These are phyloP conservation scores for Saccopteryx bilineata DNA, from an alignment of 2,113 vertebrate species.

Conservation along the genomic window DNA sequence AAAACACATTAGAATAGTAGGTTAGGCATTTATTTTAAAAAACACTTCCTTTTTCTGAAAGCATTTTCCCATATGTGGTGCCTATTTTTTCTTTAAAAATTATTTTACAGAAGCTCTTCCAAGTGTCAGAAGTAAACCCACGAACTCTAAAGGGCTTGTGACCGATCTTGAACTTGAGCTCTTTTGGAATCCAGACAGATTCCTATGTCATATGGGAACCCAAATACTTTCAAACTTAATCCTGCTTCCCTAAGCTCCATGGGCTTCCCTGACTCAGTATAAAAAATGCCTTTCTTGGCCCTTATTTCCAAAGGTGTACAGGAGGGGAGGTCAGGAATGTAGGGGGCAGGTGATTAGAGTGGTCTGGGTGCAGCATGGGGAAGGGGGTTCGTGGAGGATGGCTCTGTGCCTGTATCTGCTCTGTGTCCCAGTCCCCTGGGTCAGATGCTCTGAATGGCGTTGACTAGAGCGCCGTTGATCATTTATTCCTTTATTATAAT, in stretches of 20 bases:
- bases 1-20: not conserved
- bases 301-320: not conserved
- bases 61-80: not conserved
- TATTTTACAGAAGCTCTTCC: conserved; percentile 40
- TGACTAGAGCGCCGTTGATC: not conserved
- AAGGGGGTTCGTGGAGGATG: too few species aligned
- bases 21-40: not conserved
- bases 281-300: not conserved
- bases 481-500: not conserved
- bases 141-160: not conserved
- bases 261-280: not conserved
- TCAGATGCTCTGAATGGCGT: not conserved
- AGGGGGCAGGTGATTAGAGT: not conserved
- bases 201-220: not conserved
- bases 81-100: conserved; percentile 48
- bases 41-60: not conserved
- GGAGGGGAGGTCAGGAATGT: not conserved
- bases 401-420: not conserved
- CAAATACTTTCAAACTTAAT: not conserved
- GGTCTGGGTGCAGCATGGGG: not conserved
- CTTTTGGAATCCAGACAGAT: conserved; percentile 15
- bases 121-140: conserved; percentile 3
- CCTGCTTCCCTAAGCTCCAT: not conserved
- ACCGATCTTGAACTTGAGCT: not conserved
- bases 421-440: too few species aligned